Conservation (phyloP, 2,797 vertebrate species). For the Nyctalus aviator region DNA sequence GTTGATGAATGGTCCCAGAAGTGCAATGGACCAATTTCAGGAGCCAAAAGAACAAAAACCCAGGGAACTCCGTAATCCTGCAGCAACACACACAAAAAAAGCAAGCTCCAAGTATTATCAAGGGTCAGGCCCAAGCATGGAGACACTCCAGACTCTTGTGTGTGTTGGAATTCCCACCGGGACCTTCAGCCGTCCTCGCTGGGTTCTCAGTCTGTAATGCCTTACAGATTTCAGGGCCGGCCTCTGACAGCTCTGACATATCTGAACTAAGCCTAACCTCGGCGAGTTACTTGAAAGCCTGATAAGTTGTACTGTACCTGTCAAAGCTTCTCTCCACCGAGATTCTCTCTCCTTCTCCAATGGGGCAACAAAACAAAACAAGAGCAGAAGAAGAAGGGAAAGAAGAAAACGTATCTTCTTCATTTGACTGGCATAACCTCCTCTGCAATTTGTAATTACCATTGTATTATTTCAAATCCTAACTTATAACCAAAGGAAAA, state of each 20-base stretch:
- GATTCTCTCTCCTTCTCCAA: slow-evolving; percentile 22
- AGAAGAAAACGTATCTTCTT: neutral
- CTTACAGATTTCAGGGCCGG: slow-evolving; percentile 70
- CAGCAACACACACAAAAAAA: slow-evolving; percentile 1
- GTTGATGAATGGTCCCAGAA: slow-evolving; percentile 33
- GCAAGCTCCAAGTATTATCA: slow-evolving; percentile 72
- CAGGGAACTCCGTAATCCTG: slow-evolving; percentile 51
- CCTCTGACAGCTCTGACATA: slow-evolving; percentile 71
- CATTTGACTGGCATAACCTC: slow-evolving; percentile 30
- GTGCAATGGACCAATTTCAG: slow-evolving; percentile 29
- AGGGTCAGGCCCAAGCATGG: slow-evolving; percentile 33
- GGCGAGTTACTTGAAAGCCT: slow-evolving; percentile 12
- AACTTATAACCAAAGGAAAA: slow-evolving; percentile 39
- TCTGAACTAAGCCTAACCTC: slow-evolving; percentile 76
- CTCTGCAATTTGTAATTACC: neutral
- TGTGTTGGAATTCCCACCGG: slow-evolving; percentile 69
- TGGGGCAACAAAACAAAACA: neutral
- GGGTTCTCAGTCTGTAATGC: slow-evolving; percentile 61
- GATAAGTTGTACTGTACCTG: slow-evolving; percentile 71
- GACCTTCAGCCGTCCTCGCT: slow-evolving; percentile 19
- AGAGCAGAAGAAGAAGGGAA: neutral
- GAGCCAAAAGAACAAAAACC: slow-evolving; percentile 63
- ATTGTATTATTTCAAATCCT: slow-evolving; percentile 10
- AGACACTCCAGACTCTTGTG: slow-evolving; percentile 67
- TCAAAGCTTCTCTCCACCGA: slow-evolving; percentile 47